Evolutionary conservation across 2,113 vertebrate genomes (phyloP).

Genomic region (Chaetodon trifascialis): DNA sequence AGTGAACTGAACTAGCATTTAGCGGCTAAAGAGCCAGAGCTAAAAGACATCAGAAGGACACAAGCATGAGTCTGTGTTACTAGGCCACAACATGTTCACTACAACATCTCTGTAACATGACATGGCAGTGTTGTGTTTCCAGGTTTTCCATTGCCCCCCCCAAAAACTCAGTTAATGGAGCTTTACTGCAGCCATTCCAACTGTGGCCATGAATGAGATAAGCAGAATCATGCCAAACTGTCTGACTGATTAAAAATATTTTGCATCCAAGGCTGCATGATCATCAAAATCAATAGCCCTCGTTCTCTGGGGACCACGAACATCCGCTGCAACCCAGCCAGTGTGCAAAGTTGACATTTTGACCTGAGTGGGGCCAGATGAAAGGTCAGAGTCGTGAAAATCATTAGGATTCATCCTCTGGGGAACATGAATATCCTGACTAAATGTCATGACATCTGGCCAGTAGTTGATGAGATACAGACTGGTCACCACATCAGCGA

Average conservation of each 20-base stretch:
- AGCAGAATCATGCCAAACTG: not conserved
- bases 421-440: slow-evolving; percentile 7
- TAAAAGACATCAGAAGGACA: not conserved
- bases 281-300: not conserved
- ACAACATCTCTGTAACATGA: no score
- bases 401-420: slow-evolving; percentile 11
- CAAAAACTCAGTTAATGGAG: not conserved
- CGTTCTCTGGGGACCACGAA: slow-evolving; percentile 3
- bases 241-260: not conserved
- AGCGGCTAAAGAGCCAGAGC: no score
- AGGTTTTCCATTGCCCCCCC: not conserved
- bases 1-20: not conserved
- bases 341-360: slow-evolving; percentile 5
- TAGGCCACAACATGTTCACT: not conserved
- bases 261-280: not conserved
- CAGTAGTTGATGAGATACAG: not conserved
- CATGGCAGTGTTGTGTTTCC: not conserved
- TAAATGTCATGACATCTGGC: slow-evolving; percentile 37
- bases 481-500: not conserved
- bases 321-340: not conserved
- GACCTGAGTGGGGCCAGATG: not conserved
- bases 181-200: not conserved
- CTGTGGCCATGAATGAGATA: not conserved
- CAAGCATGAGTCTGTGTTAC: not conserved
- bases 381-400: slow-evolving; percentile 9